Evolutionary conservation across 2,113 vertebrate species (phyloP).

Genomic region (Boulengeromyrus knoepffleri): DNA sequence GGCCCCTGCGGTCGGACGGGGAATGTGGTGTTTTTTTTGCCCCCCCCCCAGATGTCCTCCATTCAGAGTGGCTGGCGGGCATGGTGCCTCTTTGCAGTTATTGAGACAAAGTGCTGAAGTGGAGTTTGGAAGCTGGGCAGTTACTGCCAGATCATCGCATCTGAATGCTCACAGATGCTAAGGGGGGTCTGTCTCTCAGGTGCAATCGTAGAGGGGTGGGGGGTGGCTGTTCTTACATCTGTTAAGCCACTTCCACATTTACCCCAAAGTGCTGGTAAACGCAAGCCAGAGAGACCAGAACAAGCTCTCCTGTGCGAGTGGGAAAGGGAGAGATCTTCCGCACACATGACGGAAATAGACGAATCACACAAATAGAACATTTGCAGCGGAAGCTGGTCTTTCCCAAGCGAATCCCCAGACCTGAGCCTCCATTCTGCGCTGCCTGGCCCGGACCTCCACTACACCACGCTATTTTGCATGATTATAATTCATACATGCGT

Average conservation of each 20-base stretch:
- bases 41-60: background rate
- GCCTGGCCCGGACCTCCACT: background rate
- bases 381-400: background rate
- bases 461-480: background rate
- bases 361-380: background rate
- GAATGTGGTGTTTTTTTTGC: background rate
- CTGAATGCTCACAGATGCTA: conserved; percentile 5
- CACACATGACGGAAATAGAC: background rate
- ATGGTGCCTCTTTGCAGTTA: background rate
- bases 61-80: background rate
- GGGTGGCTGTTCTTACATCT: background rate
- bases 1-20: background rate
- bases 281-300: background rate
- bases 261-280: background rate
- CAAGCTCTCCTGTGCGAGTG: background rate
- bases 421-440: background rate
- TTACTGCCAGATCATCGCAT: background rate
- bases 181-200: background rate
- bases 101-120: conserved; percentile 4
- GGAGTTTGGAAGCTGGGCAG: background rate
- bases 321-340: background rate
- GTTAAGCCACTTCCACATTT: conserved; percentile 1
- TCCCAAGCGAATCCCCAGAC: background rate
- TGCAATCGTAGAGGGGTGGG: background rate
- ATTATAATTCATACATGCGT: background rate